A percentile compares a stretch with the other conserved stretches of the same genome.
Conservation (phyloP, 2,888 invertebrate genomes). For the Anarsia innoxiella region DNA sequence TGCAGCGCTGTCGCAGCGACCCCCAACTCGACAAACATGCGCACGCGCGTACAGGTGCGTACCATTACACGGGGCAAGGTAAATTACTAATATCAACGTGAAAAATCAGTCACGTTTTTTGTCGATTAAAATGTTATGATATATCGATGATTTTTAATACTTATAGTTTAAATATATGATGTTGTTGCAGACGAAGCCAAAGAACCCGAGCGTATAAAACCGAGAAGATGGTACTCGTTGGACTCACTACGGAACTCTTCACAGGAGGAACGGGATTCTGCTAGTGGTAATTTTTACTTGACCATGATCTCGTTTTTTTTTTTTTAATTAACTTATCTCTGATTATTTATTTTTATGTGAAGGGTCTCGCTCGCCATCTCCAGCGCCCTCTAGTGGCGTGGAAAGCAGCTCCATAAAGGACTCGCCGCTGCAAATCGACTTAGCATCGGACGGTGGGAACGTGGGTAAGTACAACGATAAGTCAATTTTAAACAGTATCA, state of each 20-base stretch:
- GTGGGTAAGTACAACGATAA: slow-evolving; percentile 45
- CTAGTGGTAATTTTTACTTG: slow-evolving; percentile 45
- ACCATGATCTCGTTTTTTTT: background rate
- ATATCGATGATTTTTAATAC: no score
- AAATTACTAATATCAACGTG: no score
- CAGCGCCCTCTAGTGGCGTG: slow-evolving; percentile 90
- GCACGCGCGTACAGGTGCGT: slow-evolving; percentile 24
- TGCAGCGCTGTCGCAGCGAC: slow-evolving; percentile 62
- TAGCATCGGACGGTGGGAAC: slow-evolving; percentile 78
- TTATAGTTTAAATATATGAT: no score
- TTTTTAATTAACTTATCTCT: background rate
- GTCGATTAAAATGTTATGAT: no score
- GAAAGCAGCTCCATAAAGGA: slow-evolving; percentile 87
- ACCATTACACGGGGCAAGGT: no score
- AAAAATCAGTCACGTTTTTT: no score
- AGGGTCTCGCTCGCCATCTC: slow-evolving; percentile 88
- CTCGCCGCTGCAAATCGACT: slow-evolving; percentile 88
- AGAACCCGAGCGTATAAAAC: slow-evolving; percentile 41
- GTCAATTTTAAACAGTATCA: background rate
- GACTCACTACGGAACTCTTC: slow-evolving; percentile 58
- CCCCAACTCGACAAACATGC: slow-evolving; percentile 51
- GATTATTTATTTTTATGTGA: background rate
- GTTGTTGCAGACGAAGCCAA: slow-evolving; percentile 60
- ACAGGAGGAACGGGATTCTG: slow-evolving; percentile 63
- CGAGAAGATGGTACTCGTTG: slow-evolving; percentile 64